Evolutionary conservation across 2,797 vertebrate genomes (phyloP).

Genomic region (Hirundo rustica): DNA sequence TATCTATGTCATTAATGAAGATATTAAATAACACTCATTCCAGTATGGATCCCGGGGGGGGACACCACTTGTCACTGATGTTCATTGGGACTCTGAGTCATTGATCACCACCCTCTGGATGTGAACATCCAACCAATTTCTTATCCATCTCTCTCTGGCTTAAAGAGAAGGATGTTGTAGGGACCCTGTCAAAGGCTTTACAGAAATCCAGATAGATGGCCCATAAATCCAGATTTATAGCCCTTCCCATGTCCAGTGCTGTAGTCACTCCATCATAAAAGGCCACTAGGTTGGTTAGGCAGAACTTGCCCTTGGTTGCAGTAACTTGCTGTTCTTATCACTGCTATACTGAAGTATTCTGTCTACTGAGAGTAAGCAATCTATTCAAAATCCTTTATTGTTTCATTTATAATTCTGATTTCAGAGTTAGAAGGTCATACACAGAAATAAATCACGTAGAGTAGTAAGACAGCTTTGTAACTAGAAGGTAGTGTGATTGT

Average conservation of each 20-base stretch:
- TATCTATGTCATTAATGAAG: neutral
- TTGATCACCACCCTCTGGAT: neutral
- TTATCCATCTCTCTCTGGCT: neutral
- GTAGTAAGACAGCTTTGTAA: neutral
- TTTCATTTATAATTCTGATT: neutral
- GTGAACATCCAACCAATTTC: neutral
- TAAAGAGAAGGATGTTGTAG: neutral
- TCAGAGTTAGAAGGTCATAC: neutral
- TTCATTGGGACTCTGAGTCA: neutral
- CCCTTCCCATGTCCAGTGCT: neutral
- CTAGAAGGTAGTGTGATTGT: neutral
- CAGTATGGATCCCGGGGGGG: neutral
- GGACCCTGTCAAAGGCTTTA: neutral
- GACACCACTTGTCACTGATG: neutral
- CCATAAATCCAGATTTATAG: neutral
- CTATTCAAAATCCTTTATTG: neutral
- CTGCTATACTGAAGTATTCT: neutral
- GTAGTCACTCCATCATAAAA: neutral
- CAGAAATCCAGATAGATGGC: neutral
- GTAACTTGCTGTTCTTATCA: neutral
- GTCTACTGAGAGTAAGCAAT: neutral
- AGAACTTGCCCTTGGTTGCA: neutral
- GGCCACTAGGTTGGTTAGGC: too few relatives aligned
- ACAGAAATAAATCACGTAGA: neutral
- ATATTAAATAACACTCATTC: neutral